Evolutionary conservation across 1,140 invertebrate genomes (phyloP).

Genomic region (Oedothorax gibbosus): DNA sequence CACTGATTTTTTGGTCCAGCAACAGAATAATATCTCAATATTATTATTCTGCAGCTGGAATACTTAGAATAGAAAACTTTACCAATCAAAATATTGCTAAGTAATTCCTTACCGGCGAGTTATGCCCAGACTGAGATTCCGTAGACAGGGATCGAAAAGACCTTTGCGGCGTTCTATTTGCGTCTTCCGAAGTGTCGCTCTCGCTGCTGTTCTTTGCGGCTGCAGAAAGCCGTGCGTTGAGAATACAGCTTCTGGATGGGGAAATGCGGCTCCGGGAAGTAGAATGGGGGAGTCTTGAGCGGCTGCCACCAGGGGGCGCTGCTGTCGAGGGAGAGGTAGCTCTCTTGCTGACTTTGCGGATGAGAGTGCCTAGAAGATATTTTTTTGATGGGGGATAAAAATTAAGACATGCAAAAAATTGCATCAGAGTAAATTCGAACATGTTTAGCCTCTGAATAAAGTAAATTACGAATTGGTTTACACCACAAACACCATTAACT

Average conservation of each 20-base stretch:
- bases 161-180: constrained; percentile 42
- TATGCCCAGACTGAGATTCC: constrained; percentile 33
- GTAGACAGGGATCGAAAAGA: constrained; percentile 40
- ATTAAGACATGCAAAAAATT: background rate
- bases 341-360: constrained; percentile 57
- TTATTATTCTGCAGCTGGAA: too few species aligned
- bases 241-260: constrained; percentile 56
- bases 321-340: constrained; percentile 43
- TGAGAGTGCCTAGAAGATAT: constrained; percentile 42
- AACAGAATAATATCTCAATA: too few species aligned
- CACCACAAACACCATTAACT: background rate
- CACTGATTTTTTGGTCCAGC: too few species aligned
- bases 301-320: constrained; percentile 22
- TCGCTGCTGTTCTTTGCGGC: constrained; percentile 52
- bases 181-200: constrained; percentile 57
- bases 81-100: too few species aligned
- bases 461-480: background rate
- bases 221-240: constrained; percentile 35
- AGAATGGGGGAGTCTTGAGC: constrained; percentile 47
- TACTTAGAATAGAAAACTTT: too few species aligned
- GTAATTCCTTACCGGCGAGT: constrained; percentile 17
- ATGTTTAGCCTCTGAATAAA: background rate
- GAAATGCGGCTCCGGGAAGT: constrained; percentile 40
- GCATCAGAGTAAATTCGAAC: background rate
- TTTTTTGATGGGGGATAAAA: background rate